Conservation (phyloP, 2,113 vertebrate species). For the Pavo muticus region DNA sequence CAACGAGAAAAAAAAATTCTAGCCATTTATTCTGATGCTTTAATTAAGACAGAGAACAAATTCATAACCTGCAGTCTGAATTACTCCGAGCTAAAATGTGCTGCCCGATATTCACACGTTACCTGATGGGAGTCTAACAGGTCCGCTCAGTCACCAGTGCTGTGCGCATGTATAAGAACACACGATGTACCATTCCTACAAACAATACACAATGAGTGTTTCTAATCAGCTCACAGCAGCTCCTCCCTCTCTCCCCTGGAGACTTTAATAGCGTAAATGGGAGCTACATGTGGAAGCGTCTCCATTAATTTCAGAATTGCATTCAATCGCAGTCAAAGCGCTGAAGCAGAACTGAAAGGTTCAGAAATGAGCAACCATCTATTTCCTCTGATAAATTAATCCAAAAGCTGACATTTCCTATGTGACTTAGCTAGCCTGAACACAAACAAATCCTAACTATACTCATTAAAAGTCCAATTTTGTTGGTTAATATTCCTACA, state of each 20-base stretch:
- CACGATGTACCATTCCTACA: background rate
- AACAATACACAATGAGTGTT: fast-evolving
- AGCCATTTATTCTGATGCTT: background rate
- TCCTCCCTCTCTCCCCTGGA: background rate
- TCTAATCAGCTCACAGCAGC: background rate
- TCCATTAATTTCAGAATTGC: background rate
- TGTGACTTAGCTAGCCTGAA: background rate
- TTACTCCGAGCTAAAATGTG: background rate
- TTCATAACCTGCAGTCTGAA: fast-evolving
- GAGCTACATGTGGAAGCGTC: fast-evolving
- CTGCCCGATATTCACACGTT: background rate
- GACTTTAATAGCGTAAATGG: fast-evolving
- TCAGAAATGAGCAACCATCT: background rate
- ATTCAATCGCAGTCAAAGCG: background rate
- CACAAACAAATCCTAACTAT: background rate
- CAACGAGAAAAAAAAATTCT: background rate
- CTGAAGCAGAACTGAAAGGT: background rate
- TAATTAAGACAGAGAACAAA: background rate
- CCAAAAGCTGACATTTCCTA: background rate
- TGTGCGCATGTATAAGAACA: fast-evolving
- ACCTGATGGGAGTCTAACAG: background rate
- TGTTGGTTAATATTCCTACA: background rate
- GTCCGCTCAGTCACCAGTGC: fast-evolving
- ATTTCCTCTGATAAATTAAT: background rate
- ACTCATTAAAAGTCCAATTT: background rate